Conservation (phyloP, 2,797 vertebrate genomes). For the Gallinago stenura region DNA sequence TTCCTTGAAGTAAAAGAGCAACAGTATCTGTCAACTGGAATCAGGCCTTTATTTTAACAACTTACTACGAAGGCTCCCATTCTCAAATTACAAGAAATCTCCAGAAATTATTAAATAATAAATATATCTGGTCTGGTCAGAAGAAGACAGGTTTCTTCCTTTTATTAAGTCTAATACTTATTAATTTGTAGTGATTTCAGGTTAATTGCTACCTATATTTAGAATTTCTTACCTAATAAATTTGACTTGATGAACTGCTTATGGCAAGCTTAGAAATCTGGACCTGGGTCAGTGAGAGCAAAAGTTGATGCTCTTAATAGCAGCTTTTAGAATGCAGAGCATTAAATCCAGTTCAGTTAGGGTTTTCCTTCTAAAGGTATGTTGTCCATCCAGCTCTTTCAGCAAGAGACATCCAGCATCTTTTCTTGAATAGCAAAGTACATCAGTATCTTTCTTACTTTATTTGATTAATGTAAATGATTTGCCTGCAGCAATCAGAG, state of each 20-base stretch:
- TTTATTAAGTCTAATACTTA: not conserved
- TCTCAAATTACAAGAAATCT: not conserved
- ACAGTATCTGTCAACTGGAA: not conserved
- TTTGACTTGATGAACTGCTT: not conserved
- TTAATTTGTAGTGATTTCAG: not conserved
- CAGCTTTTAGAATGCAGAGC: not conserved
- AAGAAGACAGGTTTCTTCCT: not conserved
- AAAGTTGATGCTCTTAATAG: not conserved
- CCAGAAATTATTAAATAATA: not conserved
- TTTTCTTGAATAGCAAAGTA: conserved; percentile 21
- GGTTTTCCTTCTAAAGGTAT: not conserved
- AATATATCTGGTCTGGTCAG: not conserved
- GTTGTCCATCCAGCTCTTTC: not conserved
- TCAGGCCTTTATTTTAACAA: not conserved
- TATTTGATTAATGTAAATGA: conserved; percentile 75
- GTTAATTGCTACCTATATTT: not conserved
- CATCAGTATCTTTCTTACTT: conserved; percentile 42
- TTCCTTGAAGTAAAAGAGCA: not conserved
- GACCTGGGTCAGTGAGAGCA: not conserved
- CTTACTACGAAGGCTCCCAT: not conserved
- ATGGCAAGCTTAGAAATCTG: not conserved
- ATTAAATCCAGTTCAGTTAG: not conserved
- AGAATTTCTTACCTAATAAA: not conserved
- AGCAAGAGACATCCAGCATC: not conserved
- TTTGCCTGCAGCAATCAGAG: conserved; percentile 67